These are phyloP conservation scores for Ectemnius continuus DNA, from an alignment of 2,888 invertebrate species.

Conservation along the genomic window DNA sequence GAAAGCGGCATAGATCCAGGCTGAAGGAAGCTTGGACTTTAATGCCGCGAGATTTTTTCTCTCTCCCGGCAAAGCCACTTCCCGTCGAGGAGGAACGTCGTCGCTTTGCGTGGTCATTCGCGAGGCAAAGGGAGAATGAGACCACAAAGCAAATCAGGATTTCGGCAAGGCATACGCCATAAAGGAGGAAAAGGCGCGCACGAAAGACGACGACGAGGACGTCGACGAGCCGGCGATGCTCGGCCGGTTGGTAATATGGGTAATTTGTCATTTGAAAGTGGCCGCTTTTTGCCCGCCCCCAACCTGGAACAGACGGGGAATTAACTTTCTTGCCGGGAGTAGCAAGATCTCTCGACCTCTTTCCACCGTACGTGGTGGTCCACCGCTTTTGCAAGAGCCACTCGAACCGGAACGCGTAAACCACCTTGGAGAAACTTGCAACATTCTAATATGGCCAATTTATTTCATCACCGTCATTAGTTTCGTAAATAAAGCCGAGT, in stretches of 20 bases:
- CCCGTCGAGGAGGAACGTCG: no score
- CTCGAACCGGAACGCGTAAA: conserved; percentile 8
- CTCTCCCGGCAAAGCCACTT: no score
- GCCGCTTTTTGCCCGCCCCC: conserved; percentile 39
- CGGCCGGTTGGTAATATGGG: conserved; percentile 30
- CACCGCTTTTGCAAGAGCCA: conserved; percentile 16
- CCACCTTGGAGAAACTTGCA: conserved; percentile 17
- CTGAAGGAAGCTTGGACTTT: not conserved
- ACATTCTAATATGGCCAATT: conserved; percentile 31
- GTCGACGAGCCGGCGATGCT: no score
- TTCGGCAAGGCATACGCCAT: no score
- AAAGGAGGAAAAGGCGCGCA: no score
- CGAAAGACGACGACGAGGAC: no score
- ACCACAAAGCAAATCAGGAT: no score
- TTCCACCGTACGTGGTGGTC: conserved; percentile 43
- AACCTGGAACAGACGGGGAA: conserved; percentile 44
- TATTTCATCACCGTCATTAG: conserved; percentile 19
- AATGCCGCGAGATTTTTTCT: not conserved
- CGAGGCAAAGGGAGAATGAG: no score
- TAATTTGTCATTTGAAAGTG: conserved; percentile 58
- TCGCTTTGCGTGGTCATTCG: no score
- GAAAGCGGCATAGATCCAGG: not conserved
- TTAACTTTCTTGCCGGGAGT: conserved; percentile 55
- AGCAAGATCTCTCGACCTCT: conserved; percentile 39
- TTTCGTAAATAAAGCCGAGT: conserved; percentile 14